Evolutionary conservation across 2,797 vertebrate genomes (phyloP).

Genomic region (Gastrophryne carolinensis): DNA sequence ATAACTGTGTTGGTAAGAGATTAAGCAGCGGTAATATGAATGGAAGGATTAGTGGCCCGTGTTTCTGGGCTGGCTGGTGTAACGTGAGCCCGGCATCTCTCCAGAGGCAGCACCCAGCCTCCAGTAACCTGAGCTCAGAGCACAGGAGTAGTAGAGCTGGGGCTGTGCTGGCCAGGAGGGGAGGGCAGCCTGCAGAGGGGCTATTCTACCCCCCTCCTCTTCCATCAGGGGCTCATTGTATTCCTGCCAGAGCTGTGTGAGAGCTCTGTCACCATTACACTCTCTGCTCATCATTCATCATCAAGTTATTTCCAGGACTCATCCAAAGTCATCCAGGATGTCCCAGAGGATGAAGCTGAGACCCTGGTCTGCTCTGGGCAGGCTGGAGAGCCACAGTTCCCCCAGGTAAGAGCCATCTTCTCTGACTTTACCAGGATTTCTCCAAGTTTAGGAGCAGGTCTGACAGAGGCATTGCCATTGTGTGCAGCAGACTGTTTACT

Average conservation of each 20-base stretch:
- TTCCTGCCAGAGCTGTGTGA: background rate
- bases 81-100: conserved; percentile 1
- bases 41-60: background rate
- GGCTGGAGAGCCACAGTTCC: conserved; percentile 66
- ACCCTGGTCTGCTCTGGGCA: conserved; percentile 71
- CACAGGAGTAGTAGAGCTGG: background rate
- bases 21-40: too few species aligned
- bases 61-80: conserved; percentile 1
- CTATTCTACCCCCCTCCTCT: background rate
- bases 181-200: conserved; percentile 1
- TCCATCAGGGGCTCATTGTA: background rate
- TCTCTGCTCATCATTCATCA: background rate
- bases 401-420: conserved; percentile 66
- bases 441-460: conserved; percentile 1
- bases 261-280: background rate
- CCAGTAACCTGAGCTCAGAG: conserved; percentile 35
- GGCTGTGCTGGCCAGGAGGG: background rate
- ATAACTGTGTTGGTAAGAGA: background rate
- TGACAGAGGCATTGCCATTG: background rate
- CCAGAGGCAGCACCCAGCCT: conserved; percentile 33
- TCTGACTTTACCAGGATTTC: background rate
- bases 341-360: conserved; percentile 61
- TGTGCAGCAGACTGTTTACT: conserved; percentile 59
- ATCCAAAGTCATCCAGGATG: conserved; percentile 57
- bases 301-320: background rate